Evolutionary conservation across 2,797 vertebrate species (phyloP).

Genomic region (Malurus splendens): DNA sequence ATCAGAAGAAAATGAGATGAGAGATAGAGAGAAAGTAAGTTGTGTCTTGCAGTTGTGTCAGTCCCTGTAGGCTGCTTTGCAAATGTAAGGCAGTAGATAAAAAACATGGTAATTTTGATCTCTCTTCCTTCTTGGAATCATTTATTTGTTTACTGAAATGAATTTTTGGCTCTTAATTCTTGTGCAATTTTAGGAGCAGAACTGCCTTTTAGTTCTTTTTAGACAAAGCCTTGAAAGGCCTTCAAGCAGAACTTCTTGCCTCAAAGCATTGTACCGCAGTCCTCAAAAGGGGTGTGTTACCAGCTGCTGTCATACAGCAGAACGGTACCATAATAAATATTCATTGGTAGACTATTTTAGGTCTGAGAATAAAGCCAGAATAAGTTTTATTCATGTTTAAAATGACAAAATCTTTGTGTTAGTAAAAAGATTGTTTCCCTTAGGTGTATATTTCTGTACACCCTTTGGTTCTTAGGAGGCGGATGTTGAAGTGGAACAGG

Average conservation of each 20-base stretch:
- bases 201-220: neutral
- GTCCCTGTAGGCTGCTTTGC: neutral
- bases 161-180: neutral
- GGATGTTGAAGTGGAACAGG: neutral
- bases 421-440: neutral
- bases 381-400: neutral
- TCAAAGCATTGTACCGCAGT: neutral
- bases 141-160: constrained; percentile 6
- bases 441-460: neutral
- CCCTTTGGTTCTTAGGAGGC: neutral
- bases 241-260: neutral
- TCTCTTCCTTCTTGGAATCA: neutral
- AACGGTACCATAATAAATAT: neutral
- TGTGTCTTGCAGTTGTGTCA: neutral
- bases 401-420: neutral
- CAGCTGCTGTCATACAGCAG: neutral
- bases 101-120: neutral
- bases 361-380: neutral
- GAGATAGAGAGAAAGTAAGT: neutral
- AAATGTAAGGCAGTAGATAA: neutral
- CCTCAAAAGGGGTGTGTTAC: neutral
- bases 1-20: constrained; percentile 13
- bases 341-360: neutral
- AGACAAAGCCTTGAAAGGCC: neutral
- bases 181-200: neutral